A percentile compares a stretch with the other conserved stretches of the same genome.
Evolutionary conservation across 2,888 invertebrate genomes (phyloP).

Genomic region (Drosophila demipolita): DNA sequence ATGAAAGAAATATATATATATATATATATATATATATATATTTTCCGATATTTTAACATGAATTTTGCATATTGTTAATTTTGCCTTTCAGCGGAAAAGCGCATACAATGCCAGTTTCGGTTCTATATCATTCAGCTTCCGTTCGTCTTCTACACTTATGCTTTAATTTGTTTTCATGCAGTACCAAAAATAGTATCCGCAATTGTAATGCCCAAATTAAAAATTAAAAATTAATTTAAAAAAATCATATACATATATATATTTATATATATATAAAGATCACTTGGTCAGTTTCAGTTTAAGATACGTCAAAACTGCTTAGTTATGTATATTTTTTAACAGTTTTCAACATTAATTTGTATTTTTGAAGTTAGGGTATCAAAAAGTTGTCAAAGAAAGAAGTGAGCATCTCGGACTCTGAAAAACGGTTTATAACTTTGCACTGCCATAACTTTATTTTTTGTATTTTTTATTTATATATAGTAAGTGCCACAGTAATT

Average conservation of each 20-base stretch:
- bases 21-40: slow-evolving; percentile 73
- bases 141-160: slow-evolving; percentile 39
- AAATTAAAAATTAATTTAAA: no score
- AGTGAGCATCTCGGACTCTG: not conserved
- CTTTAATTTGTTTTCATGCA: slow-evolving; percentile 37
- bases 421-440: not conserved
- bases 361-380: not conserved
- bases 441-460: not conserved
- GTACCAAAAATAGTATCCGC: not conserved
- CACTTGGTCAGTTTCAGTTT: not conserved
- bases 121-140: slow-evolving; percentile 71
- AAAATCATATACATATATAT: no score
- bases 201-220: slow-evolving; percentile 6
- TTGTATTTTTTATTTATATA: slow-evolving; percentile 3
- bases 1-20: slow-evolving; percentile 77
- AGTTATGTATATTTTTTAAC: not conserved
- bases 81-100: slow-evolving; percentile 65
- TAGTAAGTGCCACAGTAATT: slow-evolving; percentile 20
- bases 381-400: not conserved
- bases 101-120: slow-evolving; percentile 27
- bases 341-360: not conserved
- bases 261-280: not conserved
- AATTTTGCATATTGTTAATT: slow-evolving; percentile 83
- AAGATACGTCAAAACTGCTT: no score
- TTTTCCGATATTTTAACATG: slow-evolving; percentile 83